These are phyloP conservation scores for Leptatherina wallacei DNA, from an alignment of 2,797 vertebrate genomes.

Conservation along the genomic window DNA sequence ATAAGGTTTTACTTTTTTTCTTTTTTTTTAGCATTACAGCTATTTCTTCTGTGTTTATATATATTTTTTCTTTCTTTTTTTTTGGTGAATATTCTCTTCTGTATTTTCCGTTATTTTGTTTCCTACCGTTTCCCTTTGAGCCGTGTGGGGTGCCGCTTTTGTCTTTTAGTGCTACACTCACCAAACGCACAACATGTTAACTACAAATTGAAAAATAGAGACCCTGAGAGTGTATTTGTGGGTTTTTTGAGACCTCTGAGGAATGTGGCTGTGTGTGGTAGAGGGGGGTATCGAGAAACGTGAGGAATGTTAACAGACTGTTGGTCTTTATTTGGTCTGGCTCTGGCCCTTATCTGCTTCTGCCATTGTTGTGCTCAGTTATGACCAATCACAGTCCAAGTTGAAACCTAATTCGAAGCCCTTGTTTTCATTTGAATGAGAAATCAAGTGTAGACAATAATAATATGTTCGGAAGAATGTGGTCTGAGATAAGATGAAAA, in stretches of 20 bases:
- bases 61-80: no score
- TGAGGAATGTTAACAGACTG: conserved; percentile 78
- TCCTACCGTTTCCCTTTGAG: conserved; percentile 24
- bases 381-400: conserved; percentile 49
- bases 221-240: conserved; percentile 4
- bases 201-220: conserved; percentile 6
- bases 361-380: conserved; percentile 11
- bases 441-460: conserved; percentile 58
- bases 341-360: conserved; percentile 84
- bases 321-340: conserved; percentile 78
- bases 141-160: neutral
- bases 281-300: conserved; percentile 46
- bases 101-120: conserved; percentile 10
- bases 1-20: no score
- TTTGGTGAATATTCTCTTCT: neutral
- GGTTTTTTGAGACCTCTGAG: conserved; percentile 23
- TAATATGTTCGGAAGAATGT: conserved; percentile 61
- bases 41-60: neutral
- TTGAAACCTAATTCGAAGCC: conserved; percentile 6
- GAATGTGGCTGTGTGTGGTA: conserved; percentile 66
- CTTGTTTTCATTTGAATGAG: conserved; percentile 33
- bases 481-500: conserved; percentile 54
- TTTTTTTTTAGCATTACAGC: neutral
- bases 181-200: neutral
- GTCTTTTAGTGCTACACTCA: neutral